These are phyloP conservation scores for Carassius auratus DNA, from an alignment of 2,113 vertebrate genomes.

Conservation along the genomic window DNA sequence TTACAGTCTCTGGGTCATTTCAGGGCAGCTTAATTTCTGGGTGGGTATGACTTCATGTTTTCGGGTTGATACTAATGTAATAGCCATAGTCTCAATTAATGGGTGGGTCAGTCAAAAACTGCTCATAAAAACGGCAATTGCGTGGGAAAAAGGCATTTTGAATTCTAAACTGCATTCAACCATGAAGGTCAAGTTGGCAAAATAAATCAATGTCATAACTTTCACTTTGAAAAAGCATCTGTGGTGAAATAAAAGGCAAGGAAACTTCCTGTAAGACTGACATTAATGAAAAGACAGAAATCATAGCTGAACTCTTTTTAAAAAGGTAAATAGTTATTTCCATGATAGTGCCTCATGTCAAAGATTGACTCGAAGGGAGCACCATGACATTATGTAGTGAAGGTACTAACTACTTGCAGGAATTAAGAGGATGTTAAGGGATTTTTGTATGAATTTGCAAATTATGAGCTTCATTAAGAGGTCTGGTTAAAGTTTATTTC, in stretches of 20 bases:
- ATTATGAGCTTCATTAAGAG: not conserved
- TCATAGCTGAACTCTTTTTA: not conserved
- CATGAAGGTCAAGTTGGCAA: slow-evolving; percentile 17
- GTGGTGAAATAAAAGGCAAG: not conserved
- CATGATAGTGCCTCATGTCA: not conserved
- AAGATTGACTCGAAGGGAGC: not conserved
- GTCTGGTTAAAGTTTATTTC: too few relatives aligned
- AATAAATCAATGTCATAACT: slow-evolving; percentile 12
- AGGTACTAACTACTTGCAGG: not conserved
- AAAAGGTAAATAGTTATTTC: not conserved
- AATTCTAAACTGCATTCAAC: slow-evolving; percentile 18
- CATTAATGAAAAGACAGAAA: slow-evolving; percentile 12
- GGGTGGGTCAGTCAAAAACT: slow-evolving; percentile 37
- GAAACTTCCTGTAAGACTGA: slow-evolving; percentile 15
- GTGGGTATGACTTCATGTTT: slow-evolving; percentile 36
- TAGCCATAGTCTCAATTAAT: slow-evolving; percentile 49
- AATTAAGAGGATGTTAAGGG: not conserved
- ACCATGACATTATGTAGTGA: not conserved
- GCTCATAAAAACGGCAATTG: slow-evolving; percentile 45
- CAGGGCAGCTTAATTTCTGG: slow-evolving; percentile 4
- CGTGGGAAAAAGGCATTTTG: slow-evolving; percentile 26
- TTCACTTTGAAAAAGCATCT: slow-evolving; percentile 26
- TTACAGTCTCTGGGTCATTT: slow-evolving; percentile 9
- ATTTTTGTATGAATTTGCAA: not conserved
- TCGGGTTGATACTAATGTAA: slow-evolving; percentile 36